Percentiles rank a stretch among this genome's conserved stretches.
Evolutionary conservation across 2,888 invertebrate genomes (phyloP).

Genomic region (Cyclophora punctaria): DNA sequence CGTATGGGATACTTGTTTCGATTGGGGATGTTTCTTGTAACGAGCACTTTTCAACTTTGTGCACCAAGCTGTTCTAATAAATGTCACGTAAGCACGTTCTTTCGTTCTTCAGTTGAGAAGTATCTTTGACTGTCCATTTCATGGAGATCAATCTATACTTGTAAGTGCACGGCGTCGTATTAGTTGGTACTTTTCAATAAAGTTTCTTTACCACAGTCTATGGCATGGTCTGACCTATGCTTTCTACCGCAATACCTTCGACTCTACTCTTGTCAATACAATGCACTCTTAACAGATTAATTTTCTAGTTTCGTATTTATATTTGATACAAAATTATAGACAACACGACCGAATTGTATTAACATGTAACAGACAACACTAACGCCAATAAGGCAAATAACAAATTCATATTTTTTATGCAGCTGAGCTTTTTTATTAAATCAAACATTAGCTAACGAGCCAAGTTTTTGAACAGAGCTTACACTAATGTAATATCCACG

Average conservation of each 20-base stretch:
- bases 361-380: slow-evolving; percentile 24
- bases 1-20: slow-evolving; percentile 47
- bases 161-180: slow-evolving; percentile 33
- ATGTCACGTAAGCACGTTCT: slow-evolving; percentile 33
- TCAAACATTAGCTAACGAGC: slow-evolving; percentile 18
- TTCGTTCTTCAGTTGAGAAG: slow-evolving; percentile 16
- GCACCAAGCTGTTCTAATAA: slow-evolving; percentile 38
- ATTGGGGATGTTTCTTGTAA: slow-evolving; percentile 30
- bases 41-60: slow-evolving; percentile 38
- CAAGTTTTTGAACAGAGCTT: slow-evolving; percentile 24
- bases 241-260: slow-evolving; percentile 13
- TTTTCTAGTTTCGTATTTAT: slow-evolving; percentile 17
- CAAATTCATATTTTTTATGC: slow-evolving; percentile 18
- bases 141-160: slow-evolving; percentile 1
- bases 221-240: slow-evolving; percentile 29
- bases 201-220: slow-evolving; percentile 20
- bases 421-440: slow-evolving; percentile 19
- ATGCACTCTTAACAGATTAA: slow-evolving; percentile 19
- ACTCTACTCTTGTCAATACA: slow-evolving; percentile 11
- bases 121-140: slow-evolving; percentile 6
- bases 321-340: slow-evolving; percentile 29
- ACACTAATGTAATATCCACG: slow-evolving; percentile 26
- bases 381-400: slow-evolving; percentile 22
- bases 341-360: slow-evolving; percentile 71
- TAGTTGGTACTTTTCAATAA: slow-evolving; percentile 21